Evolutionary conservation across 2,797 vertebrate genomes (phyloP).

Genomic region (Zalophus californianus): DNA sequence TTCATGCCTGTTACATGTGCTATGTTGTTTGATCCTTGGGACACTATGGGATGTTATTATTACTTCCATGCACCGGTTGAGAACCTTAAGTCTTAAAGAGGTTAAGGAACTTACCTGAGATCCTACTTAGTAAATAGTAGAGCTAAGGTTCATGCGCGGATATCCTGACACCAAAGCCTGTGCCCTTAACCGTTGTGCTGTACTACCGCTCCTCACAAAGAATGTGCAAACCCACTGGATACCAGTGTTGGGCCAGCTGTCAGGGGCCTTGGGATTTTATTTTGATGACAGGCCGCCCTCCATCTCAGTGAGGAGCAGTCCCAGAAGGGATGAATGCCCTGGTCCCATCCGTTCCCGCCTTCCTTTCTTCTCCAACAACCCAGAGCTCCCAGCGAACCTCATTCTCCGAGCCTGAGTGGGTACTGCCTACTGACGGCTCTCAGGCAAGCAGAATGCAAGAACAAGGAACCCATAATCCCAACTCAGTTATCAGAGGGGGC

Average conservation of each 20-base stretch:
- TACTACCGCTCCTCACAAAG: neutral
- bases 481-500: neutral
- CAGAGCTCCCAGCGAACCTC: neutral
- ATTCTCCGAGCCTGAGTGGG: neutral
- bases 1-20: neutral
- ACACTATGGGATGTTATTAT: neutral
- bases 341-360: neutral
- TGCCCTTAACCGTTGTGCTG: neutral
- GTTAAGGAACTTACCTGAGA: neutral
- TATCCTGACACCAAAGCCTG: neutral
- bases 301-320: neutral
- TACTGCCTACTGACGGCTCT: neutral
- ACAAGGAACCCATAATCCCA: neutral
- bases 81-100: neutral
- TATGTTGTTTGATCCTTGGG: neutral
- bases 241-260: neutral
- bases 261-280: neutral
- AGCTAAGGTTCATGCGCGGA: neutral
- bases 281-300: neutral
- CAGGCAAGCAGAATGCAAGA: too few relatives aligned
- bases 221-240: neutral
- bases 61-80: neutral
- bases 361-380: neutral
- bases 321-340: neutral
- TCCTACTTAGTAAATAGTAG: neutral